Percentiles rank a stretch among this genome's conserved stretches.
These are phyloP conservation scores for Bombylius discolor DNA, from an alignment of 2,888 invertebrate species.

Conservation along the genomic window DNA sequence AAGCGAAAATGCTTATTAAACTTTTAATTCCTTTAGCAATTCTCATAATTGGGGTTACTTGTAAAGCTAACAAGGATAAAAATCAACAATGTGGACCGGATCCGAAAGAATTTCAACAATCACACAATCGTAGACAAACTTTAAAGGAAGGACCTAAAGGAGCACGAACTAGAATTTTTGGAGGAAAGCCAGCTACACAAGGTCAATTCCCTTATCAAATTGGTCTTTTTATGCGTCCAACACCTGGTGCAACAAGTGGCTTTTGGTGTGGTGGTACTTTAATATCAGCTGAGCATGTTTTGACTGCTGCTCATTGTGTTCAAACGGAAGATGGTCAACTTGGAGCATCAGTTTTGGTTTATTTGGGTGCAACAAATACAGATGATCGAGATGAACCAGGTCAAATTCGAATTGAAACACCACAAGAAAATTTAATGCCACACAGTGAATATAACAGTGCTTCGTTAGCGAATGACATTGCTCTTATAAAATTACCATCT, in stretches of 20 bases:
- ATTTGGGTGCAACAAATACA: neutral
- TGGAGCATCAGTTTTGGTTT: neutral
- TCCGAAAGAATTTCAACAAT: too few relatives aligned
- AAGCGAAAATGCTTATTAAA: too few relatives aligned
- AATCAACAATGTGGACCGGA: conserved; percentile 12
- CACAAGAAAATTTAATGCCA: neutral
- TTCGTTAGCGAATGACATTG: neutral
- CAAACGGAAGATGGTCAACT: neutral
- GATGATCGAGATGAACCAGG: neutral
- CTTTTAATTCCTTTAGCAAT: too few relatives aligned
- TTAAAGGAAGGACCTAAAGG: too few relatives aligned
- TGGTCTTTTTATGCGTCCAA: neutral
- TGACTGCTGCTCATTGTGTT: neutral
- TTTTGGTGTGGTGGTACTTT: neutral
- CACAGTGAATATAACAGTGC: neutral
- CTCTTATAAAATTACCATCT: neutral
- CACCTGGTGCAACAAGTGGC: too few relatives aligned
- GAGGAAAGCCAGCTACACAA: neutral
- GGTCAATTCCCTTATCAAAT: neutral
- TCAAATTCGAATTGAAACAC: too few relatives aligned
- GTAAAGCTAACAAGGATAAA: too few relatives aligned
- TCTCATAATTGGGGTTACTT: too few relatives aligned
- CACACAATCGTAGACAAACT: too few relatives aligned
- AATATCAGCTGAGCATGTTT: neutral
- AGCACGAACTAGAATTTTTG: neutral